Evolutionary conservation across 1,140 invertebrate genomes (phyloP).

Genomic region (Drosophila pseudoobscura): DNA sequence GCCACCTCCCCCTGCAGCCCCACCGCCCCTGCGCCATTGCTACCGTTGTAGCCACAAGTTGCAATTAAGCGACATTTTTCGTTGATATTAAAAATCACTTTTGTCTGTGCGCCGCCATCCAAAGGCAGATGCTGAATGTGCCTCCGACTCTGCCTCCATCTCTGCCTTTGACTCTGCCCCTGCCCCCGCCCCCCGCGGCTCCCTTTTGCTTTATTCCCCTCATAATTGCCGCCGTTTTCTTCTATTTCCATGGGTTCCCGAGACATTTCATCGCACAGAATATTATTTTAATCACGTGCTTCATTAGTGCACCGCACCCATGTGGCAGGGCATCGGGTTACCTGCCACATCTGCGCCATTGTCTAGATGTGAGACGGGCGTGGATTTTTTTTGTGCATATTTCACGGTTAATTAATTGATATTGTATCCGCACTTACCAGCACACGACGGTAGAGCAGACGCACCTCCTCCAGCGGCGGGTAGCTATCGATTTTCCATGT

Average conservation of each 20-base stretch:
- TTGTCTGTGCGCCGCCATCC: neutral
- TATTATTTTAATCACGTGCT: conserved; percentile 65
- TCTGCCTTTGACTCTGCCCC: neutral
- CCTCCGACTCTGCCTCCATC: neutral
- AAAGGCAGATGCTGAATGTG: neutral
- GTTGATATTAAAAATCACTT: conserved; percentile 50
- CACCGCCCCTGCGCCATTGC: neutral
- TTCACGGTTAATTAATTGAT: conserved; percentile 44
- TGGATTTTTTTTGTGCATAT: conserved; percentile 21
- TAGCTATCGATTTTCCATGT: conserved; percentile 87
- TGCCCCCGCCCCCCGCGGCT: too few relatives aligned
- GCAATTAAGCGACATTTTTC: conserved; percentile 57
- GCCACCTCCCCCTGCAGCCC: too few relatives aligned
- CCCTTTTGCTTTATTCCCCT: neutral
- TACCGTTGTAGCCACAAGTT: conserved; percentile 25
- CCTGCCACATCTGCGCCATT: conserved; percentile 2
- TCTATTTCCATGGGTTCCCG: neutral
- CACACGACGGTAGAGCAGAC: conserved; percentile 86
- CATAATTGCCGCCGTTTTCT: conserved; percentile 24
- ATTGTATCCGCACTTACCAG: conserved; percentile 84
- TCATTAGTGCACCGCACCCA: conserved; percentile 48
- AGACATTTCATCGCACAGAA: conserved; percentile 9
- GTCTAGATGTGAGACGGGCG: conserved; percentile 40
- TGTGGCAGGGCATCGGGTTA: conserved; percentile 21
- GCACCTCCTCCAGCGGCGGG: conserved; percentile 86